Evolutionary conservation across 2,888 invertebrate species (phyloP).

Genomic region (Baronia brevicornis): DNA sequence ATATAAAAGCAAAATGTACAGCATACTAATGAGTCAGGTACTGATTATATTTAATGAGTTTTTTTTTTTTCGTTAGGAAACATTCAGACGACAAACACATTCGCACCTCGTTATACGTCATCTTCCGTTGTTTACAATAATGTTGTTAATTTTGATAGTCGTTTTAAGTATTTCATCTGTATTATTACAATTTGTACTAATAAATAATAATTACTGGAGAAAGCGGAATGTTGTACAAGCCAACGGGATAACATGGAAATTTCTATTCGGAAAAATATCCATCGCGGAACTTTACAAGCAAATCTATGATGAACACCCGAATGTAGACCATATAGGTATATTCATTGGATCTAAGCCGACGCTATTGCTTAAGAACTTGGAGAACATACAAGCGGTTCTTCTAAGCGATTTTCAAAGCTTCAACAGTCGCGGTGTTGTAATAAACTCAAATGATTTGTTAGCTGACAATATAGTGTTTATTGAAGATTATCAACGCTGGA

Average conservation of each 20-base stretch:
- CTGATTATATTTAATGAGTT: no score
- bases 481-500: conserved; percentile 44
- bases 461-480: conserved; percentile 38
- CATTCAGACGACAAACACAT: no score
- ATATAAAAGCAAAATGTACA: no score
- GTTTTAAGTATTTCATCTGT: no score
- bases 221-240: conserved; percentile 17
- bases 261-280: conserved; percentile 13
- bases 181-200: no score
- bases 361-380: conserved; percentile 32
- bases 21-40: no score
- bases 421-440: conserved; percentile 33
- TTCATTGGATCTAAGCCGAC: conserved; percentile 20
- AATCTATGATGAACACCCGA: conserved; percentile 15
- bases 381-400: conserved; percentile 34
- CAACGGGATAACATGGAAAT: conserved; percentile 16
- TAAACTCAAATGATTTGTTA: conserved; percentile 32
- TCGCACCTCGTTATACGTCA: no score
- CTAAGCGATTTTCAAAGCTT: conserved; percentile 38
- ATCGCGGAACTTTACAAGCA: conserved; percentile 17
- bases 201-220: conserved; percentile 21
- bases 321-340: conserved; percentile 14
- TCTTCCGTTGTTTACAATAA: no score
- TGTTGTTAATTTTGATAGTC: no score
- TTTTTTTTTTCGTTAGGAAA: no score